Evolutionary conservation across 2,888 invertebrate genomes (phyloP), one percentile per base, ranked within the genome.

Genomic region (Hemithea aestivaria): DNA sequence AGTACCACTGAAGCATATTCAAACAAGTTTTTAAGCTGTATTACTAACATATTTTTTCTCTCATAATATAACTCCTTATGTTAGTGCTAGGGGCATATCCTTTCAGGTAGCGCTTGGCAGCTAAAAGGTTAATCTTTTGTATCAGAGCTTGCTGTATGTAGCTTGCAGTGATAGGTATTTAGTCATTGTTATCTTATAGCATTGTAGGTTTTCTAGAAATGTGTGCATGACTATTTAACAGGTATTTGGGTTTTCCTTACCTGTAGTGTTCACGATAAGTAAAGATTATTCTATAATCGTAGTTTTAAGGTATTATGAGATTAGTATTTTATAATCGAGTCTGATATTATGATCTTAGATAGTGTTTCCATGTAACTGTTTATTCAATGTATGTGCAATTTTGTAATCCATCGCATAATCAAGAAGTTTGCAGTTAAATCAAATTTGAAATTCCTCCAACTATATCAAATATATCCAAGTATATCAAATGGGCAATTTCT

Each of bases 261-360:
- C 73, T 66, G 59, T 63, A 57, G 68, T 73, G 73, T 73, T 70
- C 63, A 71, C 64, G 52, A 57, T 55, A 58, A 53, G n/a, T n/a
- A n/a, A n/a, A n/a, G n/a, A n/a, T n/a, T n/a, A n/a, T 48, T 54
- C 39, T 51, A 56, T 22, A 27, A 33, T 46, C 24, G 20, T 46
- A 54, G 37, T 24, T 38, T 35, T 36, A 28, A 43, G 40, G 16
- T 16, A 16, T 16, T 16, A 16, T 16, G 16, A 35, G 28, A 23
- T 44, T 39, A 40, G 29, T 43, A 33, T 38, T 40, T 56, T 38
- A 26, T 36, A 39, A 37, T 30, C 22, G 39, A 53, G 45, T 57
- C 42, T 48, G 40, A 40, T 37, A 20, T 40, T 46, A 41, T 47
- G 27, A 40, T 49, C 27, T 43, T 22, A n/a, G 22, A n/a, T 22